Percentiles rank a stretch among this genome's conserved stretches.
Conservation (phyloP, 2,888 invertebrate species). For the Entomobrya multifasciata region DNA sequence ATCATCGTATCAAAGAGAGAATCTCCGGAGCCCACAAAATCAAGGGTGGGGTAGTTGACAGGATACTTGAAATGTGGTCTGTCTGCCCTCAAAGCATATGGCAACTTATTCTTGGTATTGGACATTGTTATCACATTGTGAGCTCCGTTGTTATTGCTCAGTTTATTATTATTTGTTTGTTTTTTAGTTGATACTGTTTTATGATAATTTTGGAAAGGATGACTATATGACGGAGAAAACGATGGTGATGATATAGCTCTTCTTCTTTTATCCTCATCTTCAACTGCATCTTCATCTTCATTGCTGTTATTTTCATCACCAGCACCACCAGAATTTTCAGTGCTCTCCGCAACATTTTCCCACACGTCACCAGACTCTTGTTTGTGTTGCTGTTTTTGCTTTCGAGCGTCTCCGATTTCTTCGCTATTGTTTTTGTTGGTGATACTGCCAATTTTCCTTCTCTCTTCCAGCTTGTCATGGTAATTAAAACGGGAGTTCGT, state of each 20-base stretch:
- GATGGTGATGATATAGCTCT: background rate
- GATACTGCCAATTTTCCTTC: slow-evolving; percentile 45
- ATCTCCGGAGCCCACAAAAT: slow-evolving; percentile 47
- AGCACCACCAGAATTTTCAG: slow-evolving; percentile 1
- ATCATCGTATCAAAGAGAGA: slow-evolving; percentile 44
- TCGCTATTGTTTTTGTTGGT: slow-evolving; percentile 34
- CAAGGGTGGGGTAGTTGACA: slow-evolving; percentile 29
- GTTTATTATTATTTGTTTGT: background rate
- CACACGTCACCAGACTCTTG: background rate
- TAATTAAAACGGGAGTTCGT: slow-evolving; percentile 55
- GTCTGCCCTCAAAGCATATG: slow-evolving; percentile 71
- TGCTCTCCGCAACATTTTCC: slow-evolving; percentile 28
- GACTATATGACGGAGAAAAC: background rate
- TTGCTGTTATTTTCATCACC: slow-evolving; percentile 16
- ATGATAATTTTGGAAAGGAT: background rate
- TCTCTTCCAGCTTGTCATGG: slow-evolving; percentile 40
- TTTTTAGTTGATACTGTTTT: background rate
- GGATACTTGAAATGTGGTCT: slow-evolving; percentile 73
- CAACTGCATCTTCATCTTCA: background rate
- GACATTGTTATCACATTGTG: background rate
- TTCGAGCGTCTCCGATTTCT: background rate
- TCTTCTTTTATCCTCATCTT: slow-evolving; percentile 18
- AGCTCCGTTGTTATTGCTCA: background rate
- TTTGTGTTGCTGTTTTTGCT: slow-evolving; percentile 10
- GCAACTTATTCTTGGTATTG: slow-evolving; percentile 69